Evolutionary conservation across 2,797 vertebrate genomes (phyloP), one percentile per base, ranked within the genome.

Genomic region (Notolepis coatsorum): DNA sequence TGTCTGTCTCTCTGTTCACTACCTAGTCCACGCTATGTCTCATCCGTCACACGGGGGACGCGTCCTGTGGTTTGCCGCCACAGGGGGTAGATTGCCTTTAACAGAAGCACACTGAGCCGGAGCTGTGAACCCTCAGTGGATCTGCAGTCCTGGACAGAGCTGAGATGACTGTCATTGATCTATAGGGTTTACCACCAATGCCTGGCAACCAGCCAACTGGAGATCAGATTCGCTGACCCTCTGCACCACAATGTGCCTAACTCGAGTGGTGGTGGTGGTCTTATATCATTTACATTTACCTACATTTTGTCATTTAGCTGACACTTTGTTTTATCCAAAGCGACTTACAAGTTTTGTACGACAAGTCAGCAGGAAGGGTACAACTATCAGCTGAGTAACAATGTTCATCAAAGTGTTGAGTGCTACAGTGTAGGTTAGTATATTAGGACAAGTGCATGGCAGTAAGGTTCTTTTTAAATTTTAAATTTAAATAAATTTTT

Each of bases 81-180:
- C 30, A 17, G 25, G 30, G 15, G 53, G 27, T 53, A 37, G 45
- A 61, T 72, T 21, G 41, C 47, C 18, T 10, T 28, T n/a, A 25
- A 49, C 6, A 30, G 25, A n/a, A 15, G 18, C 15, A 27, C 23
- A 20, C 33, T 10, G 35, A 58, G 23, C 50, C 15, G 28, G 39
- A 52, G 46, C 10, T 24, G 25, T 20, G 60, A 57, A 42, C 17
- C 42, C 37, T 65, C 59, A 37, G 66, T 45, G 5, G 1, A 17
- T 61, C 45, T 57, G 12, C 61, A 24, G 41, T 24, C 13, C 18
- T 18, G 17, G 38, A 51, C 45, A 60, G 15, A 5, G 43, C 68
- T 69, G 47, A 28, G 61, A 37, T 58, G 23, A 59, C 50, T 71
- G 45, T 12, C 24, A 48, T 24, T 57, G 47, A 68, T 72, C 54